Evolutionary conservation across 2,888 invertebrate species (phyloP).

Genomic region (Ramazzottius varieornatus): DNA sequence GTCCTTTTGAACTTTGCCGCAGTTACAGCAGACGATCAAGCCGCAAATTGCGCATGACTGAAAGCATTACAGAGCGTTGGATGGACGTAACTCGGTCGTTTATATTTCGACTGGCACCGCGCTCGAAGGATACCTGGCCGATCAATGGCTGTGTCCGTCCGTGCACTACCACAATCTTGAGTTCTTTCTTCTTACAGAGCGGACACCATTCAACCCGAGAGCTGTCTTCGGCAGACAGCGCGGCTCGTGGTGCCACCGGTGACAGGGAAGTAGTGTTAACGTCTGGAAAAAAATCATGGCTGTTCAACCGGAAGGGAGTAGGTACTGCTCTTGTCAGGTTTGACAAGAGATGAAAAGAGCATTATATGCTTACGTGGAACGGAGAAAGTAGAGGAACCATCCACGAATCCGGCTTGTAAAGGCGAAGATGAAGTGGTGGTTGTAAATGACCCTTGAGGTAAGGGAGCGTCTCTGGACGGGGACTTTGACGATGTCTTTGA

Average conservation of each 20-base stretch:
- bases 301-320: too few relatives aligned
- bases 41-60: background rate
- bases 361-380: background rate
- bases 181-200: background rate
- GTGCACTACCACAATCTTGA: background rate
- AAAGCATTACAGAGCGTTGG: too few relatives aligned
- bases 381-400: background rate
- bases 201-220: background rate
- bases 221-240: background rate
- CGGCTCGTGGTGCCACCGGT: background rate
- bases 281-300: background rate
- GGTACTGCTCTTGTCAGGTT: too few relatives aligned
- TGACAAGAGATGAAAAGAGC: too few relatives aligned
- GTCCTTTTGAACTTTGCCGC: background rate
- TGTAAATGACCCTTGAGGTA: too few relatives aligned
- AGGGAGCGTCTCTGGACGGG: too few relatives aligned
- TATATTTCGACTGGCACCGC: too few relatives aligned
- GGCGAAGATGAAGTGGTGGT: too few relatives aligned
- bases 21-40: background rate
- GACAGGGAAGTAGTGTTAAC: background rate
- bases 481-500: too few relatives aligned
- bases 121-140: too few relatives aligned
- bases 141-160: background rate
- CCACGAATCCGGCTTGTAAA: too few relatives aligned
- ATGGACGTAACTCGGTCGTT: too few relatives aligned